phyloP scores from a whole-genome alignment of 2,797 vertebrate species.

The Nyctibius grandis region DNA sequence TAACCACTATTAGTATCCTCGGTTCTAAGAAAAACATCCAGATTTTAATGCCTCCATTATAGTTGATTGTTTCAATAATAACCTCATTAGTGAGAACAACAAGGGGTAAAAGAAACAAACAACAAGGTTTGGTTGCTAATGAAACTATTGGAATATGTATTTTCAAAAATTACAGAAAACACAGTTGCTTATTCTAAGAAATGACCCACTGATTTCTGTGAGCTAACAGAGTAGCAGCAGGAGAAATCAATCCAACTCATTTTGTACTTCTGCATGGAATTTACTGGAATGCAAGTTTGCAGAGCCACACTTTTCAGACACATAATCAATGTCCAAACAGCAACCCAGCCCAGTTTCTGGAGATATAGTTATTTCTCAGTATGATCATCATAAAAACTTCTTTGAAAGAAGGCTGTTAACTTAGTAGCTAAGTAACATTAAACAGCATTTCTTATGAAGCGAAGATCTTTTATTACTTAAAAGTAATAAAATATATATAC shows the following conservation, averaged over 20 bases:
- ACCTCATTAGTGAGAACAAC: not conserved
- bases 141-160: not conserved
- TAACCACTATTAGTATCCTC: not conserved
- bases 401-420: not conserved
- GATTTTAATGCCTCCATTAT: not conserved
- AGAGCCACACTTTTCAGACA: slow-evolving; percentile 41
- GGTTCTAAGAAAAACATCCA: not conserved
- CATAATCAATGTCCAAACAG: slow-evolving; percentile 40
- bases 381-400: not conserved
- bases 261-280: not conserved
- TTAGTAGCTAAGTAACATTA: not conserved
- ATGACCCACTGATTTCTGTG: not conserved
- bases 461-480: not conserved
- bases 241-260: not conserved
- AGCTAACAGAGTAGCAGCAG: not conserved
- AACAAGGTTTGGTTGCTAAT: not conserved
- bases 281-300: not conserved
- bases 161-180: not conserved
- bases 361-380: slow-evolving; percentile 22
- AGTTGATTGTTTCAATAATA: not conserved
- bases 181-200: slow-evolving; percentile 7
- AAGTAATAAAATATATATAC: not conserved
- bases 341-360: slow-evolving; percentile 45
- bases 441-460: not conserved
- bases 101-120: not conserved